Base-by-base conservation (phyloP, 2,113 vertebrate genomes). In the Dasyornis broadbenti region DNA sequence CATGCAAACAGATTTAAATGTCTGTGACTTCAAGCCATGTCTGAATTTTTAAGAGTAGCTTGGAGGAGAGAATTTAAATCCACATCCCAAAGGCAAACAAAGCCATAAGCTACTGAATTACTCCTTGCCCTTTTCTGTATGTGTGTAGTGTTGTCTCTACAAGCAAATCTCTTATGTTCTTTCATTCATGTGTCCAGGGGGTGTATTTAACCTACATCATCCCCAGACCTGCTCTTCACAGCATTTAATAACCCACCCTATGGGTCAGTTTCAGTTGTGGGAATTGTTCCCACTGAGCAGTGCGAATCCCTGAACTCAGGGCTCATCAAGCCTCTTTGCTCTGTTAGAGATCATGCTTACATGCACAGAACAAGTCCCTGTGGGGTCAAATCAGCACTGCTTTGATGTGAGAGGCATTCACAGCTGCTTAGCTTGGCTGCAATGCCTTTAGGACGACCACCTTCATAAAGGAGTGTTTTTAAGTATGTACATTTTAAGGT, bases 131-230 rank as follows among this genome's bases (percentile, higher is more conserved):
- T 56, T 89, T 90, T 68, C 50, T 3, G 14, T 33, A 0, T 61
- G 19, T n/a, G 14, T 40, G 5, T 21, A n/a, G 8, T 40, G 16
- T 52, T 60, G n/a, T 49, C 64, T 86, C 33, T 52, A 23, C 77
- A 68, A 80, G 47, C 27, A 93, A 91, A 88, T 95, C 80, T 91
- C 86, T 52, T 5, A 31, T 6, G 89, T 64, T 50, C 68, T 90
- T 90, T 88, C 72, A 33, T 80, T 88, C 49, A 13, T 42, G 22
- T 20, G 75, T 63, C 54, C 91, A 93, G 91, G 89, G 82, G 91
- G 64, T 82, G 59, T 66, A 56, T 78, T 96, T 95, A 94, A 89
- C 82, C 78, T 82, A 84, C 70, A 82, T 90, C 86, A 85, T 79
- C 40, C 45, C 78, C 86, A 91, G 68, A 86, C 28, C 66, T 75